Percentiles rank a stretch among this genome's conserved stretches.
Conservation (phyloP, 2,797 vertebrate species). For the Gila robusta region DNA sequence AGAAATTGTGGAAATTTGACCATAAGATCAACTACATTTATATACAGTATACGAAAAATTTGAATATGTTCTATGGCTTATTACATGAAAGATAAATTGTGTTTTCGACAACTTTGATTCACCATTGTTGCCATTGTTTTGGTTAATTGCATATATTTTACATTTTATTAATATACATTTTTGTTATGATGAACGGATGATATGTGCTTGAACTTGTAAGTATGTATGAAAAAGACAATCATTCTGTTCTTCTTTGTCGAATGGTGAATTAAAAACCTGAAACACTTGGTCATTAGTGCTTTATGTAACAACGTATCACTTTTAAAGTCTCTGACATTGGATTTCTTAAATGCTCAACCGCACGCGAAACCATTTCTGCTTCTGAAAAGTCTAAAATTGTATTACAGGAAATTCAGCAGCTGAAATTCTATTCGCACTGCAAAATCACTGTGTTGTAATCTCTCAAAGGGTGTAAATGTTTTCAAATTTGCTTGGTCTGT, state of each 20-base stretch:
- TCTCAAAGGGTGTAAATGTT: constrained; percentile 1
- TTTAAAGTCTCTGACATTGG: background rate
- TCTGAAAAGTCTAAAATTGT: background rate
- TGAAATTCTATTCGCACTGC: background rate
- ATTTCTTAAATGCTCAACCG: background rate
- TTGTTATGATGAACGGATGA: constrained; percentile 32
- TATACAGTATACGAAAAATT: background rate
- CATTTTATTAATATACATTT: constrained; percentile 24
- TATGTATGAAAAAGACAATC: constrained; percentile 34
- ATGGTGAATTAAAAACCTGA: constrained; percentile 32
- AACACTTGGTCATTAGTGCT: background rate
- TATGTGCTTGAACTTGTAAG: constrained; percentile 18
- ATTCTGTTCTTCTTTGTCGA: constrained; percentile 38
- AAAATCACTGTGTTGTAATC: constrained; percentile 18
- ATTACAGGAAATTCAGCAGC: background rate
- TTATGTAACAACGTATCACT: background rate
- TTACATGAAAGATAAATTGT: background rate
- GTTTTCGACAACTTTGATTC: constrained; percentile 2
- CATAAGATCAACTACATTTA: background rate
- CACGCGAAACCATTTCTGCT: background rate
- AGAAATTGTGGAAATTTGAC: background rate
- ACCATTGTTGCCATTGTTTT: constrained; percentile 20
- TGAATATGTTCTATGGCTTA: background rate
- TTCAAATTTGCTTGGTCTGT: background rate
- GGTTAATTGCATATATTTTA: constrained; percentile 25